A percentile compares a stretch with the other conserved stretches of the same genome.
These are phyloP conservation scores for Leucania comma DNA, from an alignment of 2,888 invertebrate genomes.

Conservation along the genomic window DNA sequence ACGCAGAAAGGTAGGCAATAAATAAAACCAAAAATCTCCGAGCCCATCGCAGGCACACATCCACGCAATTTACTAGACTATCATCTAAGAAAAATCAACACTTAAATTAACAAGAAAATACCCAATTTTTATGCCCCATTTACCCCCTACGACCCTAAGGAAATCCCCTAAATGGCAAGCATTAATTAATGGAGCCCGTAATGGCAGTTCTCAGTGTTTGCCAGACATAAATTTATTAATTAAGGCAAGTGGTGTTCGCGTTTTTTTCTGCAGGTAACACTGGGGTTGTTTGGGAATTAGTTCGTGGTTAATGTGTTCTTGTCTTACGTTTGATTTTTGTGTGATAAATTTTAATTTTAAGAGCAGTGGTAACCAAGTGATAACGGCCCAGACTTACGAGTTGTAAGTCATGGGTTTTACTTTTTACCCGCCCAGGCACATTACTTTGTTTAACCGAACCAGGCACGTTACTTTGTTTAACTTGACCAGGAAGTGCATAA, in stretches of 20 bases:
- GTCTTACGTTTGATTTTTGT: constrained; percentile 22
- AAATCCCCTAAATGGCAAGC: constrained; percentile 67
- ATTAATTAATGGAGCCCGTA: constrained; percentile 69
- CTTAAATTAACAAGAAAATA: constrained; percentile 61
- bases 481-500: too few relatives aligned
- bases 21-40: constrained; percentile 16
- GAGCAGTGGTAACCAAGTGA: too few relatives aligned
- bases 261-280: constrained; percentile 63
- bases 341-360: not conserved
- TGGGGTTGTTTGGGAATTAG: constrained; percentile 54
- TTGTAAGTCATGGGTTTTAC: too few relatives aligned
- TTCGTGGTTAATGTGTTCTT: constrained; percentile 22
- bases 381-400: too few relatives aligned
- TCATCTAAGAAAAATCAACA: constrained; percentile 62
- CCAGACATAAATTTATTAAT: constrained; percentile 67
- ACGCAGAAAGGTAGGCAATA: constrained; percentile 1
- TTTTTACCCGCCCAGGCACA: too few relatives aligned
- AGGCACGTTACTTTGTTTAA: too few relatives aligned
- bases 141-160: constrained; percentile 54
- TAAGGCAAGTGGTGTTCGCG: constrained; percentile 61
- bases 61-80: constrained; percentile 35
- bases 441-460: too few relatives aligned
- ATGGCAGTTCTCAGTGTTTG: constrained; percentile 64
- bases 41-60: constrained; percentile 25
- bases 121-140: constrained; percentile 64